Evolutionary conservation across 2,113 vertebrate genomes (phyloP).

Genomic region (Nothocercus julius): DNA sequence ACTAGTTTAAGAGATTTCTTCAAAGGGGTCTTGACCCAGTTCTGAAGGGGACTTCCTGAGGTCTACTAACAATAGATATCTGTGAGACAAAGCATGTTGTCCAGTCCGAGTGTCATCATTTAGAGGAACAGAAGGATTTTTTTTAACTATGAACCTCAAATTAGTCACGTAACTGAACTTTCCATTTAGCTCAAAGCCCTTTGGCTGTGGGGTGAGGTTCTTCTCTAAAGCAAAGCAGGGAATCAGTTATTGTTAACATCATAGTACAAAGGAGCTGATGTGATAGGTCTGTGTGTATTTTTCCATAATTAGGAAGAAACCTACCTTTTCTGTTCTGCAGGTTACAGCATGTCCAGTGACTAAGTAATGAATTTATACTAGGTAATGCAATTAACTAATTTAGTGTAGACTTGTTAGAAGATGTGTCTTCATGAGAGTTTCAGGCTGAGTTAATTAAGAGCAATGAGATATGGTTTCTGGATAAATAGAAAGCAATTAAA

Average conservation of each 20-base stretch:
- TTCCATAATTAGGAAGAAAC: not conserved
- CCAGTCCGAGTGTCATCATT: not conserved
- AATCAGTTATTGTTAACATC: not conserved
- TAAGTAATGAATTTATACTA: conserved; percentile 32
- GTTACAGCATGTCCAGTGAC: not conserved
- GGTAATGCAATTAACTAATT: conserved; percentile 55
- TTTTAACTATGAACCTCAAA: not conserved
- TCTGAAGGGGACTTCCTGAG: not conserved
- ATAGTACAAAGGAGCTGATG: not conserved
- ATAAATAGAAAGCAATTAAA: conserved; percentile 36
- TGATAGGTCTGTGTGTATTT: not conserved
- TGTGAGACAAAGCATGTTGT: not conserved
- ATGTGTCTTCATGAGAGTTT: not conserved
- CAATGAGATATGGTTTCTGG: not conserved
- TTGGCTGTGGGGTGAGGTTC: not conserved
- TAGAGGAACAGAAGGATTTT: not conserved
- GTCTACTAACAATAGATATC: not conserved
- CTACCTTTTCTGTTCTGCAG: not conserved
- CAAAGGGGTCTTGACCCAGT: not conserved
- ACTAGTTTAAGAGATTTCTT: not conserved
- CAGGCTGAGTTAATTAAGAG: conserved; percentile 46
- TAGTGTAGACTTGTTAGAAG: conserved; percentile 4
- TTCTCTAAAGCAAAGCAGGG: not conserved
- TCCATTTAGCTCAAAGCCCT: not conserved
- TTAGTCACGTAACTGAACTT: not conserved